Percentiles rank a stretch among this genome's conserved stretches.
Conservation (phyloP, 2,888 invertebrate species). For the Tetranychus truncatus region DNA sequence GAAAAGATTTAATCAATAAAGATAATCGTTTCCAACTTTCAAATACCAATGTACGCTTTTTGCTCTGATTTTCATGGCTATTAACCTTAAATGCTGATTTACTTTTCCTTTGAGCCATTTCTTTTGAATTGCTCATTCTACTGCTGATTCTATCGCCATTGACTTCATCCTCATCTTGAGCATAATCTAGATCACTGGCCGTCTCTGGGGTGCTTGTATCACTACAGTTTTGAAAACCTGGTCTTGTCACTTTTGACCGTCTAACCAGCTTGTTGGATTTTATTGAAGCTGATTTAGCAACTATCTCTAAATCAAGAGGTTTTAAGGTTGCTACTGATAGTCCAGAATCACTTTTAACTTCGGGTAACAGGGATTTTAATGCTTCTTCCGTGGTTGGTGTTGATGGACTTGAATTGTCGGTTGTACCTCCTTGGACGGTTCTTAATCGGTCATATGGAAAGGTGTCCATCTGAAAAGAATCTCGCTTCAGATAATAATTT, state of each 20-base stretch:
- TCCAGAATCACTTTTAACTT: too few relatives aligned
- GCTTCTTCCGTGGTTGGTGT: not conserved
- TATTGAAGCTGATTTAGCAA: not conserved
- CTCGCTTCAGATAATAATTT: not conserved
- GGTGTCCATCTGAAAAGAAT: not conserved
- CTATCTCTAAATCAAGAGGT: not conserved
- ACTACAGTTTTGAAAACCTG: not conserved
- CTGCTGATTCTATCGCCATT: not conserved
- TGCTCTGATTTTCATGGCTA: not conserved
- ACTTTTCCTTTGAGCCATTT: not conserved
- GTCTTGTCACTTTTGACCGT: not conserved
- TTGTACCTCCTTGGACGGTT: not conserved
- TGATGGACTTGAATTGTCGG: not conserved
- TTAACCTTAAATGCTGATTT: not conserved
- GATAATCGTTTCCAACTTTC: not conserved
- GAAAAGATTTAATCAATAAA: not conserved
- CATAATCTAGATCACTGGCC: not conserved
- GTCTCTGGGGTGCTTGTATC: not conserved
- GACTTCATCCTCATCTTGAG: not conserved
- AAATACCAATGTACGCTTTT: not conserved
- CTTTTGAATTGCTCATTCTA: not conserved
- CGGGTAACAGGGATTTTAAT: not conserved
- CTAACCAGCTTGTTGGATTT: not conserved
- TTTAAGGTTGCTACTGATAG: too few relatives aligned
- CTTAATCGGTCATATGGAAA: not conserved